Evolutionary conservation across 2,888 invertebrate genomes (phyloP).

Genomic region (Eupithecia subumbrata): DNA sequence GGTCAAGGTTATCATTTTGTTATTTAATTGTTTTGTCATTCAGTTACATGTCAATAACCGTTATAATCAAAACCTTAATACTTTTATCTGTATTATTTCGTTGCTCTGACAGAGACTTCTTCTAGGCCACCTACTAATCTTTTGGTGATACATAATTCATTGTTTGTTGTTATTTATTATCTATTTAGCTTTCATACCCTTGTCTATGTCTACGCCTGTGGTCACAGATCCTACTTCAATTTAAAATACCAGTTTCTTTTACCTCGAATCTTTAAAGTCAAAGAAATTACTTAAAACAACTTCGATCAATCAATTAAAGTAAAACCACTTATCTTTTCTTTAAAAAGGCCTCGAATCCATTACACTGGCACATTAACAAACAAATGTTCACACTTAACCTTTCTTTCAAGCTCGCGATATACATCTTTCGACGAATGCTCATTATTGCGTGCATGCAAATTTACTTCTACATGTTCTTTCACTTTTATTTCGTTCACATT

Average conservation of each 20-base stretch:
- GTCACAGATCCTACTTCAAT: neutral
- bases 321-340: slow-evolving; percentile 75
- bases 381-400: slow-evolving; percentile 84
- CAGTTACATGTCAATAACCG: slow-evolving; percentile 18
- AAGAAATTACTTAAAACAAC: slow-evolving; percentile 33
- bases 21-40: slow-evolving; percentile 31
- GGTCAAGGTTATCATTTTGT: slow-evolving; percentile 24
- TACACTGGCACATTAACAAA: slow-evolving; percentile 81
- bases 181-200: slow-evolving; percentile 6
- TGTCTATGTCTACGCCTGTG: slow-evolving; percentile 15
- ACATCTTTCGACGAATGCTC: slow-evolving; percentile 77
- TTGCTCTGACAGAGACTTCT: neutral
- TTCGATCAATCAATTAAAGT: slow-evolving; percentile 45
- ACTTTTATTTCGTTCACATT: slow-evolving; percentile 39
- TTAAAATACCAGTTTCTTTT: slow-evolving; percentile 14
- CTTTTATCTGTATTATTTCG: neutral
- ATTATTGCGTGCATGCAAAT: slow-evolving; percentile 67
- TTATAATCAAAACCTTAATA: neutral
- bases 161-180: neutral
- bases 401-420: slow-evolving; percentile 76
- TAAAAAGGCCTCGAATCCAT: slow-evolving; percentile 75
- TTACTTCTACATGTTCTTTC: slow-evolving; percentile 33
- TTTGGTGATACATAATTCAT: neutral
- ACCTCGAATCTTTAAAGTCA: slow-evolving; percentile 9
- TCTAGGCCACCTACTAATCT: neutral